Evolutionary conservation across 1,140 invertebrate species (phyloP).

Genomic region (Meloidogyne chitwoodi): DNA sequence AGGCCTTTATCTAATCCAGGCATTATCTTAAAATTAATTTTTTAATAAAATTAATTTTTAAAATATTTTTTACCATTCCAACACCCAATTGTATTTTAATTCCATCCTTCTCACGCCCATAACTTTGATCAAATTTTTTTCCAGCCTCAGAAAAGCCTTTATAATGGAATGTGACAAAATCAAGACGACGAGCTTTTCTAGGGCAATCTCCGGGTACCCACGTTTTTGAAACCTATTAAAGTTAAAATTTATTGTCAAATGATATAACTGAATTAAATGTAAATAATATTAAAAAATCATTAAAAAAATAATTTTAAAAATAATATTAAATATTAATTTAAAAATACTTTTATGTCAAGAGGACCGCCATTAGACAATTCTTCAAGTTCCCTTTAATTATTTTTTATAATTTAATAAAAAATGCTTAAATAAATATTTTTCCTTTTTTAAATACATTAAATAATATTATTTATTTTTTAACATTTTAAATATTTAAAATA

Average conservation of each 20-base stretch:
- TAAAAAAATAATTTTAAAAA: not conserved
- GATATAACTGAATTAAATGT: too few species aligned
- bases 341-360: constrained; percentile 55
- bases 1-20: constrained; percentile 56
- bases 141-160: constrained; percentile 59
- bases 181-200: constrained; percentile 41
- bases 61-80: constrained; percentile 46
- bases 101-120: constrained; percentile 43
- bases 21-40: constrained; percentile 24
- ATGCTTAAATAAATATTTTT: not conserved
- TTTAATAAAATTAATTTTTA: not conserved
- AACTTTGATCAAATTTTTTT: constrained; percentile 59
- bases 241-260: not conserved
- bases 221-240: constrained; percentile 42
- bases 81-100: constrained; percentile 55
- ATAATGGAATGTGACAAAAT: constrained; percentile 60
- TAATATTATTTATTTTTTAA: too few species aligned
- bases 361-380: constrained; percentile 55
- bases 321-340: not conserved
- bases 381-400: constrained; percentile 38
- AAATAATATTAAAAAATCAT: not conserved
- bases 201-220: constrained; percentile 52
- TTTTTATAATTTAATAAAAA: too few species aligned
- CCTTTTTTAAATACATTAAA: too few species aligned
- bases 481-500: not conserved